Evolutionary conservation across 2,113 vertebrate species (phyloP).

Genomic region (Numida meleagris): DNA sequence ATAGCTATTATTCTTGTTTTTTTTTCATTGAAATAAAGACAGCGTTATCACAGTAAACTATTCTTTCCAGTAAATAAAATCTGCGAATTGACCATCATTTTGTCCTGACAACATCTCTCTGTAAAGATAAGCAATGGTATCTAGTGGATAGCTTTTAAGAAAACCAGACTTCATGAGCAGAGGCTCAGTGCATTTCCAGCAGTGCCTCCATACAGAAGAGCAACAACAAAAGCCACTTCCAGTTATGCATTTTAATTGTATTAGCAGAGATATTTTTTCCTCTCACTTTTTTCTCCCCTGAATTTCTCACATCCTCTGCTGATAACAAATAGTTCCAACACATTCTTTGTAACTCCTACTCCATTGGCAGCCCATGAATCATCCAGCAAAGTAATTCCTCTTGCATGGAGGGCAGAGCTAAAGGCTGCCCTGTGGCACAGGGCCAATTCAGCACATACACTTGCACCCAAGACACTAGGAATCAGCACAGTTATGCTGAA

Average conservation of each 20-base stretch:
- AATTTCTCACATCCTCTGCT: constrained; percentile 23
- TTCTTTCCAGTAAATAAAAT: background rate
- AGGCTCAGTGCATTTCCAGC: background rate
- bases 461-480: background rate
- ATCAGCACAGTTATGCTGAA: background rate
- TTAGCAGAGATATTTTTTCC: constrained; percentile 12
- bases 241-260: constrained; percentile 26
- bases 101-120: background rate
- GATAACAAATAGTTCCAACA: constrained; percentile 8
- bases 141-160: background rate
- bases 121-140: constrained; percentile 7
- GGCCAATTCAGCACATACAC: background rate
- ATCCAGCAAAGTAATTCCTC: background rate
- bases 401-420: background rate
- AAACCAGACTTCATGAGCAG: constrained; percentile 12
- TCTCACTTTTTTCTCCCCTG: background rate
- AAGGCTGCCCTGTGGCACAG: background rate
- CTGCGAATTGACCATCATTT: background rate
- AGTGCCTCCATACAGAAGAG: background rate
- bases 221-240: constrained; percentile 30
- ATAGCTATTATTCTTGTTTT: background rate
- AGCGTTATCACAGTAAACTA: background rate
- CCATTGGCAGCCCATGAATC: background rate
- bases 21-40: background rate
- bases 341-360: constrained; percentile 7